phyloP scores from a whole-genome alignment of 2,888 invertebrate genomes.

The Chrysotoxum bicinctum region DNA sequence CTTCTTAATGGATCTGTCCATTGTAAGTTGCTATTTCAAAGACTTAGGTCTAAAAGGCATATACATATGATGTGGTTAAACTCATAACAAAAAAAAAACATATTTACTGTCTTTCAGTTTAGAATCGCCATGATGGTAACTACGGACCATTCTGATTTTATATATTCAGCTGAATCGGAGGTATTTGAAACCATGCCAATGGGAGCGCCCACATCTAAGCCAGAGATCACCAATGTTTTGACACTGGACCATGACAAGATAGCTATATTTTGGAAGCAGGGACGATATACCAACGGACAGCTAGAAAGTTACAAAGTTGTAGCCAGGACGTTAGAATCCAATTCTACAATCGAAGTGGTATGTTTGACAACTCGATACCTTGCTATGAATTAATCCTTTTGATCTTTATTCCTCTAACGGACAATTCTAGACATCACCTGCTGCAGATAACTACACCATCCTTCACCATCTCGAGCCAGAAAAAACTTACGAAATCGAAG shows the following conservation, averaged over 20 bases:
- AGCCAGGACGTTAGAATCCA: conserved; percentile 84
- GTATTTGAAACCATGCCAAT: conserved; percentile 89
- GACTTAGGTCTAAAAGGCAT: too few species aligned
- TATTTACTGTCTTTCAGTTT: conserved; percentile 87
- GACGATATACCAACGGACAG: conserved; percentile 93
- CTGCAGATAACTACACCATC: conserved; percentile 36
- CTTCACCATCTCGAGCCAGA: conserved; percentile 87
- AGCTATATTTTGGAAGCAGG: conserved; percentile 94
- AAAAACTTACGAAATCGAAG: conserved; percentile 89
- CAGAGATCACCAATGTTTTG: conserved; percentile 88
- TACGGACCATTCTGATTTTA: conserved; percentile 84
- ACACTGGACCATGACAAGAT: conserved; percentile 92
- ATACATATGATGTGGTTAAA: too few species aligned
- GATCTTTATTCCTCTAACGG: background rate
- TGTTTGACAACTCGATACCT: conserved; percentile 5
- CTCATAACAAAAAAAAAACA: too few species aligned
- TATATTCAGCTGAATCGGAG: conserved; percentile 89
- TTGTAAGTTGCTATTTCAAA: too few species aligned
- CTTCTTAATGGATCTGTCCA: too few species aligned
- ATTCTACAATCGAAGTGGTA: conserved; percentile 86
- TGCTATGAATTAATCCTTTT: too few species aligned
- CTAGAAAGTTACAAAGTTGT: conserved; percentile 92
- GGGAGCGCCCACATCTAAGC: conserved; percentile 89
- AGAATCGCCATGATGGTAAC: conserved; percentile 89
- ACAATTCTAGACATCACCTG: background rate